A percentile compares a stretch with the other conserved stretches of the same genome.
Conservation (phyloP, 2,797 vertebrate species). For the Prionace glauca region DNA sequence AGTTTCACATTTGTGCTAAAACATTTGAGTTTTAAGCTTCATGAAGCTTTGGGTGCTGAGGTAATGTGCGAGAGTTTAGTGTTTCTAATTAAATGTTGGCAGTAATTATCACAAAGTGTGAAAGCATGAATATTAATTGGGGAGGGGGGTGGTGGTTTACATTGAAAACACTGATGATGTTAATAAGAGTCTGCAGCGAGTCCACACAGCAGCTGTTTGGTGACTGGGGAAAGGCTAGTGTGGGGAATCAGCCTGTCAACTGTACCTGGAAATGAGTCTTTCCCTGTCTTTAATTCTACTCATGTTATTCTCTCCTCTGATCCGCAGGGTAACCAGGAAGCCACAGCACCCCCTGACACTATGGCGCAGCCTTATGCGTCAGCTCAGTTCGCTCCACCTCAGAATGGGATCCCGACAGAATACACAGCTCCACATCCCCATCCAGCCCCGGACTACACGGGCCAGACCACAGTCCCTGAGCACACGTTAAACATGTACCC, state of each 20-base stretch:
- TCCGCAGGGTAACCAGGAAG: slow-evolving; percentile 88
- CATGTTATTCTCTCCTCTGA: slow-evolving; percentile 29
- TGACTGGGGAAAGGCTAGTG: slow-evolving; percentile 11
- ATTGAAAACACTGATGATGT: slow-evolving; percentile 33
- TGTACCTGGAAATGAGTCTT: slow-evolving; percentile 25
- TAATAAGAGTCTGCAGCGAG: slow-evolving; percentile 22
- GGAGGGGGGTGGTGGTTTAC: slow-evolving; percentile 39
- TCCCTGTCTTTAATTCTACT: not conserved
- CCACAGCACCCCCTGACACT: slow-evolving; percentile 82
- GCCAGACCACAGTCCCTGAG: slow-evolving; percentile 76
- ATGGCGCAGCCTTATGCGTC: slow-evolving; percentile 92
- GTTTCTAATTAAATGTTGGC: slow-evolving; percentile 68
- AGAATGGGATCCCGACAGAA: slow-evolving; percentile 83
- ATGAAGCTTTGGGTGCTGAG: slow-evolving; percentile 36
- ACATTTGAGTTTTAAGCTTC: slow-evolving; percentile 41
- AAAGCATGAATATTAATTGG: slow-evolving; percentile 61
- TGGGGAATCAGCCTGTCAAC: slow-evolving; percentile 3
- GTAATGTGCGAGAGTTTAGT: slow-evolving; percentile 49
- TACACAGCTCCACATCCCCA: slow-evolving; percentile 82
- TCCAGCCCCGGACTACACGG: slow-evolving; percentile 78
- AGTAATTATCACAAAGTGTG: slow-evolving; percentile 59
- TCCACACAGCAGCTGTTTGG: slow-evolving; percentile 19
- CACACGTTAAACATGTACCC: slow-evolving; percentile 89
- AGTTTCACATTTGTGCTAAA: slow-evolving; percentile 38
- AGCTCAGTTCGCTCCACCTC: slow-evolving; percentile 80